phyloP scores from a whole-genome alignment of 2,797 vertebrate genomes.

The Nothura maculosa region DNA sequence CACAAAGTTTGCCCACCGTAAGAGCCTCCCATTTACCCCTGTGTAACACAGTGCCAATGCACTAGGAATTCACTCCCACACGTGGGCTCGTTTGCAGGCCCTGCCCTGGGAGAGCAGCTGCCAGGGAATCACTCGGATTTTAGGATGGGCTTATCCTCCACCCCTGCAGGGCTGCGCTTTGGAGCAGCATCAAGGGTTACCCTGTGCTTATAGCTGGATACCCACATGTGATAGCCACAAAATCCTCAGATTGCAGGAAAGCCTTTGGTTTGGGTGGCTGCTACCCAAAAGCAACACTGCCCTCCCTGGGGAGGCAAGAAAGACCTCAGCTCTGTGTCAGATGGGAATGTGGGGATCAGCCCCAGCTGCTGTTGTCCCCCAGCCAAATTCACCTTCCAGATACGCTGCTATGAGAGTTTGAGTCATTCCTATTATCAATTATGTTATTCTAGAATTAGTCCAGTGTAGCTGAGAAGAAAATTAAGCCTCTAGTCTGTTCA shows the following conservation, averaged over 20 bases:
- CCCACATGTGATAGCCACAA: accelerated
- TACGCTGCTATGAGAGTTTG: conserved; percentile 18
- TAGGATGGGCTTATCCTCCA: not conserved
- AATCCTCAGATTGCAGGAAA: not conserved
- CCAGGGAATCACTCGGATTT: conserved; percentile 8
- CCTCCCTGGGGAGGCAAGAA: not conserved
- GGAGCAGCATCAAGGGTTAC: not conserved
- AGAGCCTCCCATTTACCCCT: not conserved
- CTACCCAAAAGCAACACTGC: not conserved
- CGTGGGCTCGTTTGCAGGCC: conserved; percentile 4
- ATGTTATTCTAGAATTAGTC: conserved; percentile 61
- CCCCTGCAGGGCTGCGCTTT: not conserved
- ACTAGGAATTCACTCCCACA: conserved; percentile 5
- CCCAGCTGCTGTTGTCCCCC: not conserved
- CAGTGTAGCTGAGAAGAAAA: conserved; percentile 57
- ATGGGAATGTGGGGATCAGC: not conserved
- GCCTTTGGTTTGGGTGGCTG: not conserved
- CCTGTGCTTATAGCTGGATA: not conserved
- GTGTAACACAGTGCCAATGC: not conserved
- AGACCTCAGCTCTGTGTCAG: not conserved
- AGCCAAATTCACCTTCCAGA: conserved; percentile 40
- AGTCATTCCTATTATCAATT: conserved; percentile 58
- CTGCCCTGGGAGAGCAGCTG: conserved; percentile 39
- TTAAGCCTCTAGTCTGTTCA: conserved; percentile 60
- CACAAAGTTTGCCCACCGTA: not conserved